Conservation (phyloP, 2,888 invertebrate species). For the Myopa testacea region DNA sequence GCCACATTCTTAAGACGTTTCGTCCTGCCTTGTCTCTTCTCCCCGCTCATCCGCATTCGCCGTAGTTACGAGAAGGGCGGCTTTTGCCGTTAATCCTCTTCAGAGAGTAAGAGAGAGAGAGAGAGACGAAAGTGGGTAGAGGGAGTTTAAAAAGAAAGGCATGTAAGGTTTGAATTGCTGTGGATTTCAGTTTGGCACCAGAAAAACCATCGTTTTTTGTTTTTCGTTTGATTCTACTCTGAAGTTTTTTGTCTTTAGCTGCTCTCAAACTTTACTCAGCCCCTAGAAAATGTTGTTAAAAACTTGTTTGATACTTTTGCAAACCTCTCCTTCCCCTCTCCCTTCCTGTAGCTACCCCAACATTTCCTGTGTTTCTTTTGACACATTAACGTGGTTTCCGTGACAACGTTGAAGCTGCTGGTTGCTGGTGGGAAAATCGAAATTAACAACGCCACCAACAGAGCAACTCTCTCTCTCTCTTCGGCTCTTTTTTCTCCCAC, state of each 20-base stretch:
- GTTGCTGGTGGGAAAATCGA: slow-evolving; percentile 23
- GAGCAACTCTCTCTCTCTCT: background rate
- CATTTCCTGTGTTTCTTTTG: too few species aligned
- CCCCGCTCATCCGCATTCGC: background rate
- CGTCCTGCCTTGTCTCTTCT: background rate
- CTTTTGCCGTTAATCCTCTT: too few species aligned
- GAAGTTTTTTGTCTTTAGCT: background rate
- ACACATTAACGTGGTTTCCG: too few species aligned
- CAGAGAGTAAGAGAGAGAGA: too few species aligned
- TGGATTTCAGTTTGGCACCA: background rate
- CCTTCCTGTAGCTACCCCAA: too few species aligned
- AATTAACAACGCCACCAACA: slow-evolving; percentile 25
- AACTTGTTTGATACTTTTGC: too few species aligned
- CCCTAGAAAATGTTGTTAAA: background rate
- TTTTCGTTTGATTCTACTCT: background rate
- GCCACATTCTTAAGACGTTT: background rate
- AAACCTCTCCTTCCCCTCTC: background rate
- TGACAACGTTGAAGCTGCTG: background rate
- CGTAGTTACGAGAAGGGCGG: background rate
- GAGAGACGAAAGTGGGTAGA: too few species aligned
- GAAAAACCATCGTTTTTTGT: background rate
- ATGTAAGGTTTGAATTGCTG: background rate
- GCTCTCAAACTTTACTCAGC: background rate
- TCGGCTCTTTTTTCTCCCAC: background rate
- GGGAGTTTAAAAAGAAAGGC: too few species aligned